phyloP scores from a whole-genome alignment of 2,888 invertebrate genomes.

The Cephalotes varians region DNA sequence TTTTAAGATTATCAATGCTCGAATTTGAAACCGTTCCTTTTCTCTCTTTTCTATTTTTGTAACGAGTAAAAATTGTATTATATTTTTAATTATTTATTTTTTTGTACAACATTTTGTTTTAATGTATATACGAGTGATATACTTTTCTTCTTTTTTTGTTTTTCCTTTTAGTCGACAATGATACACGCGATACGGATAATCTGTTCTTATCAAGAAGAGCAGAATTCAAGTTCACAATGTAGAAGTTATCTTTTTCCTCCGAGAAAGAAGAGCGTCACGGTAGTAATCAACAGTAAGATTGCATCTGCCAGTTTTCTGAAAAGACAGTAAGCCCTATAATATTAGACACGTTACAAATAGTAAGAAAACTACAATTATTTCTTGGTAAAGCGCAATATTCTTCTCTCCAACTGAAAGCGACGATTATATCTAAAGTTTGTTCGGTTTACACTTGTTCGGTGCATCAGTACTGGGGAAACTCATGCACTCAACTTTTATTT shows the following conservation, averaged over 20 bases:
- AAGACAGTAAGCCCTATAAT: background rate
- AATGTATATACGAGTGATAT: background rate
- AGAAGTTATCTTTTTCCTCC: background rate
- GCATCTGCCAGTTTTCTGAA: background rate
- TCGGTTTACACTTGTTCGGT: background rate
- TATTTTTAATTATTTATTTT: background rate
- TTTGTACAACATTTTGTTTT: background rate
- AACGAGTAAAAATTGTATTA: background rate
- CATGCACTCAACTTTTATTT: background rate
- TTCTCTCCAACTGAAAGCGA: background rate
- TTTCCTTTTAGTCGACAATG: background rate
- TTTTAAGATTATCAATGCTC: background rate
- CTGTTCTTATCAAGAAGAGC: background rate
- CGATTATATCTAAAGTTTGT: background rate
- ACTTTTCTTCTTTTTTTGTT: background rate
- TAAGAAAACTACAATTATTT: background rate
- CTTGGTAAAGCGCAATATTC: background rate
- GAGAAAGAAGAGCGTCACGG: background rate
- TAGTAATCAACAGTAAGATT: slow-evolving; percentile 13
- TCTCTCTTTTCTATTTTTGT: background rate
- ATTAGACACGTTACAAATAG: background rate
- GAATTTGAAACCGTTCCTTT: too few relatives aligned
- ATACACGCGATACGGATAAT: slow-evolving; percentile 3
- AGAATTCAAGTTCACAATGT: background rate
- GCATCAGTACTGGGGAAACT: background rate